Evolutionary conservation across 2,113 vertebrate species (phyloP).

Genomic region (Malurus melanocephalus): DNA sequence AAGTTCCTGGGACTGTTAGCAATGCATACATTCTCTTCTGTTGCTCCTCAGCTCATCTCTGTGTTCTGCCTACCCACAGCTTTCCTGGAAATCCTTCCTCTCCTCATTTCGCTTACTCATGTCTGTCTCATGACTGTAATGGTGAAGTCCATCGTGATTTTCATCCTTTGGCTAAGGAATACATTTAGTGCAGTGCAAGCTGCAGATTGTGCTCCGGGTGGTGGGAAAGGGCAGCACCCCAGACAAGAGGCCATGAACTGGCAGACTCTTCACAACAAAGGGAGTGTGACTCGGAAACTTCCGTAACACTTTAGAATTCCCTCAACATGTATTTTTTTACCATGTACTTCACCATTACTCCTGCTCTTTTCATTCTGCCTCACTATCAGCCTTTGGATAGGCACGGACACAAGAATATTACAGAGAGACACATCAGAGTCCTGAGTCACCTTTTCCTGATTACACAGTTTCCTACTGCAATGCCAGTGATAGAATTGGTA

Average conservation of each 20-base stretch:
- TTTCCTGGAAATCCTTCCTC: not conserved
- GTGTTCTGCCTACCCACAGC: not conserved
- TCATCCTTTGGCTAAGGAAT: rapidly evolving
- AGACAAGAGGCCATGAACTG: not conserved
- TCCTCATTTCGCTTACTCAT: not conserved
- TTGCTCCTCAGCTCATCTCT: not conserved
- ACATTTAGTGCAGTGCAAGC: not conserved
- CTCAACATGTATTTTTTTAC: not conserved
- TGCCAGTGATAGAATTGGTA: not conserved
- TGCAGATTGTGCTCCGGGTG: not conserved
- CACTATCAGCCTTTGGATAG: not conserved
- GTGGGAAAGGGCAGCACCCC: not conserved
- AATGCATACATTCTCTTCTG: not conserved
- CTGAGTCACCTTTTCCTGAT: not conserved
- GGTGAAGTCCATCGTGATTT: not conserved
- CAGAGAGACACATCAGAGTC: not conserved
- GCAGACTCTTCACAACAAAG: not conserved
- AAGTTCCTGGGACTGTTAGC: not conserved
- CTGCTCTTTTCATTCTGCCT: not conserved
- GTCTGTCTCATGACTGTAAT: rapidly evolving
- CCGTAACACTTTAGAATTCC: not conserved
- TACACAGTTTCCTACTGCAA: not conserved
- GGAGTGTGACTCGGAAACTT: not conserved
- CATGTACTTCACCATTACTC: not conserved
- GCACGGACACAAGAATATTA: not conserved